These are phyloP conservation scores for Sitobion miscanthi DNA, from an alignment of 1,140 invertebrate species.

Conservation along the genomic window DNA sequence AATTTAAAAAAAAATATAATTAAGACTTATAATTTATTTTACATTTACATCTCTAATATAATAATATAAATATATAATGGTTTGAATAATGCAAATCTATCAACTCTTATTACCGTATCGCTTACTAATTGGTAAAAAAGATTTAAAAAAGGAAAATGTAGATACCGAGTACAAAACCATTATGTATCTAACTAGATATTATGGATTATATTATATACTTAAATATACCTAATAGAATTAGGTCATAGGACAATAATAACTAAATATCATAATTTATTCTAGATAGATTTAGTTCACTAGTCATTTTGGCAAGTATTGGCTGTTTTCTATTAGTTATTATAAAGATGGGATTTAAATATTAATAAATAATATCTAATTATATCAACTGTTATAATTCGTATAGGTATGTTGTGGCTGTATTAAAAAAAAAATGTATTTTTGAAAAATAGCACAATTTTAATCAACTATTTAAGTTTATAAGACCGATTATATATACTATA, in stretches of 20 bases:
- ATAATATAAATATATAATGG: not conserved
- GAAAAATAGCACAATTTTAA: not conserved
- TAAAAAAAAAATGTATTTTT: not conserved
- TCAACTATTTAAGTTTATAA: not conserved
- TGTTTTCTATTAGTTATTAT: not conserved
- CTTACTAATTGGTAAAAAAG: not conserved
- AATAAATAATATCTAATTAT: not conserved
- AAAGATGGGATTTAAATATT: not conserved
- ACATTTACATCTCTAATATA: not conserved
- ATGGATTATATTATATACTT: not conserved
- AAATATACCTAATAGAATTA: not conserved
- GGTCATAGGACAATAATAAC: no score
- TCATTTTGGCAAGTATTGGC: not conserved
- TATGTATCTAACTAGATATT: not conserved
- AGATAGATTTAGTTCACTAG: no score
- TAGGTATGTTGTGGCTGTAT: no score
- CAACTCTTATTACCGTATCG: not conserved
- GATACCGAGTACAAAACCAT: not conserved
- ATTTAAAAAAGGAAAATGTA: not conserved
- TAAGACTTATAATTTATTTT: not conserved
- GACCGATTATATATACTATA: not conserved
- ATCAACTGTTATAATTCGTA: not conserved
- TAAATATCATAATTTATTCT: no score
- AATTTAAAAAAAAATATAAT: not conserved
- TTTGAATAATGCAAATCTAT: not conserved